Conservation (phyloP, 1,140 invertebrate genomes). For the Plodia interpunctella region DNA sequence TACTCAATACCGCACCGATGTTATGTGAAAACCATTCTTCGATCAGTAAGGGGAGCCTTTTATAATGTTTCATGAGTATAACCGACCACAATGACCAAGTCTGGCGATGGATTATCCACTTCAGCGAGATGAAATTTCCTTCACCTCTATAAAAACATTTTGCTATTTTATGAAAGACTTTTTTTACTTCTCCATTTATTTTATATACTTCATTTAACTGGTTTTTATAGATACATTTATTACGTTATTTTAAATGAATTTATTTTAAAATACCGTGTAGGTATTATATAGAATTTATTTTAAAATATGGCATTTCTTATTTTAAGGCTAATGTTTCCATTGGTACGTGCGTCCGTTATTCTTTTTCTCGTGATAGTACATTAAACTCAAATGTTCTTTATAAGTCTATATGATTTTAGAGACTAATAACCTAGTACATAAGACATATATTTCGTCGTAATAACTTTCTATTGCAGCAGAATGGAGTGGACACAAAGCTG, state of each 20-base stretch:
- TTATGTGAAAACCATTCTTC: slow-evolving; percentile 25
- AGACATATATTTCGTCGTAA: background rate
- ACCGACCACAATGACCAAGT: slow-evolving; percentile 21
- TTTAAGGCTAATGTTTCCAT: too few relatives aligned
- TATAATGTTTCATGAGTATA: slow-evolving; percentile 25
- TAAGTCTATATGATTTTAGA: too few relatives aligned
- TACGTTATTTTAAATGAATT: too few relatives aligned
- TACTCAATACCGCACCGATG: slow-evolving; percentile 15
- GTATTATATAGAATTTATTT: too few relatives aligned
- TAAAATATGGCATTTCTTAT: too few relatives aligned
- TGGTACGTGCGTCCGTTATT: too few relatives aligned
- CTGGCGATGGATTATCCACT: slow-evolving; percentile 51
- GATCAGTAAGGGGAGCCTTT: slow-evolving; percentile 20
- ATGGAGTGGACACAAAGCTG: background rate
- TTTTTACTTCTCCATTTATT: too few relatives aligned
- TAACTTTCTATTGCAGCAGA: slow-evolving; percentile 2
- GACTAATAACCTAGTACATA: background rate
- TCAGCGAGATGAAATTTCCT: slow-evolving; percentile 45
- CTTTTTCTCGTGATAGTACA: too few relatives aligned
- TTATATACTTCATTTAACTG: too few relatives aligned
- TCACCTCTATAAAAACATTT: slow-evolving; percentile 18
- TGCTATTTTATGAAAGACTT: background rate
- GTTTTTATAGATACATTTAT: too few relatives aligned
- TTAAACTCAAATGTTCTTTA: too few relatives aligned
- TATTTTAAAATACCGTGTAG: too few relatives aligned